phyloP scores from a whole-genome alignment of 2,888 invertebrate species.

The Zeuzera pyrina region DNA sequence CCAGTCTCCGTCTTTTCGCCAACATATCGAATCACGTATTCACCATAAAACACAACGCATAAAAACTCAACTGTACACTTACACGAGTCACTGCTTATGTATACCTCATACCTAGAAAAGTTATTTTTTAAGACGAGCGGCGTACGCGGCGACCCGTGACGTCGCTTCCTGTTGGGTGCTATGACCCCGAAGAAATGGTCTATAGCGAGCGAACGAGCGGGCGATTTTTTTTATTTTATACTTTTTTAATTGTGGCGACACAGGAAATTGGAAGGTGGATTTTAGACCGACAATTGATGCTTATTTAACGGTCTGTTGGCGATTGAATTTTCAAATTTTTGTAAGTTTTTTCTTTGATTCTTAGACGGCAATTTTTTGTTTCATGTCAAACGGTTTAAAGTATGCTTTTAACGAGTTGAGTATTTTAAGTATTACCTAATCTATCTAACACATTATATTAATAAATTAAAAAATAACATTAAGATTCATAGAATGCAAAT shows the following conservation, averaged over 20 bases:
- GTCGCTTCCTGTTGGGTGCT: slow-evolving; percentile 66
- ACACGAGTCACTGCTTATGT: slow-evolving; percentile 43
- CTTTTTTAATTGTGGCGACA: slow-evolving; percentile 48
- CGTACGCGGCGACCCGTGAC: slow-evolving; percentile 65
- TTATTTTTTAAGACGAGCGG: slow-evolving; percentile 61
- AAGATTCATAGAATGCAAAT: too few relatives aligned
- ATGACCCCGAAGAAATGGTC: slow-evolving; percentile 69
- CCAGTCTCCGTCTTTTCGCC: slow-evolving; percentile 1
- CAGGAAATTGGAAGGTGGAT: slow-evolving; percentile 61
- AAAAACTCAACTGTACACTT: slow-evolving; percentile 11
- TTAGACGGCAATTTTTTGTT: too few relatives aligned
- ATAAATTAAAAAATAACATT: too few relatives aligned
- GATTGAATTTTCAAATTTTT: slow-evolving; percentile 24
- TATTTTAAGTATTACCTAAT: too few relatives aligned
- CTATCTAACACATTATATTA: too few relatives aligned
- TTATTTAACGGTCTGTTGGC: slow-evolving; percentile 54
- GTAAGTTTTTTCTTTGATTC: too few relatives aligned
- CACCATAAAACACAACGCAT: slow-evolving; percentile 16
- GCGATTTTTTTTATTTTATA: slow-evolving; percentile 46
- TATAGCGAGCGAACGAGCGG: slow-evolving; percentile 32
- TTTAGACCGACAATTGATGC: slow-evolving; percentile 34
- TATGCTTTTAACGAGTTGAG: too few relatives aligned
- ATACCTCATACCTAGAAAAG: slow-evolving; percentile 54
- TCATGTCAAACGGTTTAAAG: too few relatives aligned
- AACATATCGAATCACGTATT: slow-evolving; percentile 14